Evolutionary conservation across 2,888 invertebrate genomes (phyloP).

Genomic region (Yponomeuta cagnagella): DNA sequence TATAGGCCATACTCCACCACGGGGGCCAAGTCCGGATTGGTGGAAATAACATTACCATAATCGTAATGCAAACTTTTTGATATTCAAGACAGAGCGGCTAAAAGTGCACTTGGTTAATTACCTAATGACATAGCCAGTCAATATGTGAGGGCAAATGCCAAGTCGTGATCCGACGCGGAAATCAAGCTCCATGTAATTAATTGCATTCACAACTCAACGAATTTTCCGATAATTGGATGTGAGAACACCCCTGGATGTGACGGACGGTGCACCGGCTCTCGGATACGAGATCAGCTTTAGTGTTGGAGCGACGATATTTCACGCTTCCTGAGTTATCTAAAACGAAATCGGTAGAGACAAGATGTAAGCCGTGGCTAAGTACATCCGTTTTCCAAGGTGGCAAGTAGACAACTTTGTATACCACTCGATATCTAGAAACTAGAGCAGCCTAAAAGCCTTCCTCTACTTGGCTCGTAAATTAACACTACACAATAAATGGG

Average conservation of each 20-base stretch:
- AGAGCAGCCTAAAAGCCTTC: not conserved
- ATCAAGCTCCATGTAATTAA: slow-evolving; percentile 20
- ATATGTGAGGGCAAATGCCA: not conserved
- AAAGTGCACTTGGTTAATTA: too few relatives aligned
- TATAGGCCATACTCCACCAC: too few relatives aligned
- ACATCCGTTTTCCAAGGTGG: not conserved
- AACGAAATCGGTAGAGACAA: not conserved
- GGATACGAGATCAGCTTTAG: not conserved
- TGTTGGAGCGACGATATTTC: not conserved
- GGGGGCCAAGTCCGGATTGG: too few relatives aligned
- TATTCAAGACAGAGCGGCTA: too few relatives aligned
- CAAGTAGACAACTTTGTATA: not conserved
- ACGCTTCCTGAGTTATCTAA: not conserved
- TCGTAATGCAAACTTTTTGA: too few relatives aligned
- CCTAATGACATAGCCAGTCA: not conserved
- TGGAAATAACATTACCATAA: too few relatives aligned
- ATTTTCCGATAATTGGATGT: slow-evolving; percentile 48
- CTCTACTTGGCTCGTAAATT: not conserved
- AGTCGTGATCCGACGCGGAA: slow-evolving; percentile 1
- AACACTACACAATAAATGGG: not conserved
- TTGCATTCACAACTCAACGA: slow-evolving; percentile 27
- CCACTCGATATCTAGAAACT: not conserved
- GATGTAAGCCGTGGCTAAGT: not conserved
- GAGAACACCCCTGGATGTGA: slow-evolving; percentile 27
- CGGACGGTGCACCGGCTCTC: slow-evolving; percentile 5